These are phyloP conservation scores for Anagrus nilaparvatae DNA, from an alignment of 1,140 invertebrate species.

Conservation along the genomic window DNA sequence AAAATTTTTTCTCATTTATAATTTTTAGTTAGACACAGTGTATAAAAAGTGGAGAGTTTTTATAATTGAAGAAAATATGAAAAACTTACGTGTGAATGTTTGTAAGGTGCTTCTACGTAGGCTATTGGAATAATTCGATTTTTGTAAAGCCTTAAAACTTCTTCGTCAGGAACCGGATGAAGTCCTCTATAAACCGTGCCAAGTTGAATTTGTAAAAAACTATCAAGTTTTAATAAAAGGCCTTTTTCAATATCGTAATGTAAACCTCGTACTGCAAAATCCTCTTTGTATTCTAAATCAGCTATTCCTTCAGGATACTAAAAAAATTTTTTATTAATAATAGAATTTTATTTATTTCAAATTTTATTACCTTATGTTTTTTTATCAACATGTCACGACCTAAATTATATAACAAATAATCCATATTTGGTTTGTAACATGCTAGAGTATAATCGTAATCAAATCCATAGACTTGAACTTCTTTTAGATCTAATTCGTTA, in stretches of 20 bases:
- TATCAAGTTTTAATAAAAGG: constrained; percentile 89
- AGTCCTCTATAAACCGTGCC: constrained; percentile 88
- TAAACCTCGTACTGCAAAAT: constrained; percentile 85
- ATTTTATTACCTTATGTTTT: constrained; percentile 65
- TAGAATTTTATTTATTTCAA: constrained; percentile 5
- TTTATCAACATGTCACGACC: constrained; percentile 79
- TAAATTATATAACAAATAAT: constrained; percentile 85
- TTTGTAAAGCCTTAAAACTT: constrained; percentile 79
- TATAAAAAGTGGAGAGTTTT: no score
- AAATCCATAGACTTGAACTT: constrained; percentile 94
- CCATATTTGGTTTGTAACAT: constrained; percentile 85
- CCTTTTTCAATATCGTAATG: constrained; percentile 96
- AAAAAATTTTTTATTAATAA: constrained; percentile 1
- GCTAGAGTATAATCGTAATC: constrained; percentile 98
- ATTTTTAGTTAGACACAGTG: no score
- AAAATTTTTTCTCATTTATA: no score
- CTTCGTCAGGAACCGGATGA: constrained; percentile 68
- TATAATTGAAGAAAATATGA: no score
- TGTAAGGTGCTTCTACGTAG: constrained; percentile 59
- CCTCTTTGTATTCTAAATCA: constrained; percentile 72
- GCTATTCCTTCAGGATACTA: constrained; percentile 86
- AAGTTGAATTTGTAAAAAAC: constrained; percentile 92
- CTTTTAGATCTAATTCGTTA: constrained; percentile 85
- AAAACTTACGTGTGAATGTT: constrained; percentile 40
- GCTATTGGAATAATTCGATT: constrained; percentile 75